Evolutionary conservation across 2,113 vertebrate genomes (phyloP).

Genomic region (Pelusios castaneus): DNA sequence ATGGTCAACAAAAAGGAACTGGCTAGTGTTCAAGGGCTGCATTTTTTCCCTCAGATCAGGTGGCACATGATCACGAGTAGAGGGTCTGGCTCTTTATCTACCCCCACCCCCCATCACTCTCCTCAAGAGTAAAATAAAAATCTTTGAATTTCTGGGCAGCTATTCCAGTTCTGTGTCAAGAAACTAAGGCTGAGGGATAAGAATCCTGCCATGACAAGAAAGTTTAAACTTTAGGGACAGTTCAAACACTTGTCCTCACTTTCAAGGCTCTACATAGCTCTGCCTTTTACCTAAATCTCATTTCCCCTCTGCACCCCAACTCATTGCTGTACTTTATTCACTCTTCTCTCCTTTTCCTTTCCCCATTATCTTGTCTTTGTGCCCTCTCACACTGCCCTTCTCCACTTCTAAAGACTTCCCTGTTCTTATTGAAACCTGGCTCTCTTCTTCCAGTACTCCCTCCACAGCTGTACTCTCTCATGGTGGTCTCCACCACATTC

Average conservation of each 20-base stretch:
- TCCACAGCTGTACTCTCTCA: accelerated
- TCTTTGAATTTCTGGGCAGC: not conserved
- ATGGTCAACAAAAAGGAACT: not conserved
- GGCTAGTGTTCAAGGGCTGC: not conserved
- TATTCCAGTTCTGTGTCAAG: too few relatives aligned
- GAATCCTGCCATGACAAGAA: not conserved
- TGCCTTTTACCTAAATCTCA: not conserved
- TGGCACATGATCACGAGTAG: not conserved
- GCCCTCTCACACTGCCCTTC: accelerated
- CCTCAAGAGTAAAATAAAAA: not conserved
- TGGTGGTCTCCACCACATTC: not conserved
- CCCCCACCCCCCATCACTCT: accelerated
- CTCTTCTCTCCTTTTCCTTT: not conserved
- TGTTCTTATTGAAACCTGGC: accelerated
- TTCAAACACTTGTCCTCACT: not conserved
- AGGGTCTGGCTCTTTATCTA: not conserved
- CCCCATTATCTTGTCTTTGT: not conserved
- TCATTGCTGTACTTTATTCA: not conserved
- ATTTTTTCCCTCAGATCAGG: not conserved
- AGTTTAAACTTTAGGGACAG: not conserved
- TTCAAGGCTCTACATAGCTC: not conserved
- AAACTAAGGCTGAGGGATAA: not conserved
- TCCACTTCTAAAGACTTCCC: accelerated
- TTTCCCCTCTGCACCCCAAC: not conserved
- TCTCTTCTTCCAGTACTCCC: accelerated